These are phyloP conservation scores for Microtus oregoni DNA, from an alignment of 2,113 vertebrate genomes.

Conservation along the genomic window DNA sequence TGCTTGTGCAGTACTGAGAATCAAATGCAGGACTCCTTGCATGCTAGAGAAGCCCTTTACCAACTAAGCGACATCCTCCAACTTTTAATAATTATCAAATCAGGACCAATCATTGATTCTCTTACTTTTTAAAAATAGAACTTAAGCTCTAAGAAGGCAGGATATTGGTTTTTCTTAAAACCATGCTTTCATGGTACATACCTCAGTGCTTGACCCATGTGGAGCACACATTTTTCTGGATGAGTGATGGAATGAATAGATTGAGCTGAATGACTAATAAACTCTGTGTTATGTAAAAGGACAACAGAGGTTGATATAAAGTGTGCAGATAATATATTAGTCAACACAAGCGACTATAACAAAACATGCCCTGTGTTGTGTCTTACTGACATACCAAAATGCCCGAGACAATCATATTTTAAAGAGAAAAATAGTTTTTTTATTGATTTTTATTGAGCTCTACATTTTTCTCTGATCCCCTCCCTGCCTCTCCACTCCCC, in stretches of 20 bases:
- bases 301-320: neutral
- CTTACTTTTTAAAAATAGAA: neutral
- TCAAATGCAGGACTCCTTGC: neutral
- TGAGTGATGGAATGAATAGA: neutral
- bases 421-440: neutral
- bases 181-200: neutral
- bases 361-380: neutral
- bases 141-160: neutral
- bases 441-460: no score
- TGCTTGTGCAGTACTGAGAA: neutral
- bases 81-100: neutral
- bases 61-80: neutral
- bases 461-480: neutral
- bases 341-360: neutral
- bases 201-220: no score
- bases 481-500: no score
- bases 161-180: neutral
- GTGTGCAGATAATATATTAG: neutral
- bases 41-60: neutral
- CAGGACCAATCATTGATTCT: neutral
- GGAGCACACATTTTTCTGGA: neutral
- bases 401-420: neutral
- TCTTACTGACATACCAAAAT: constrained; percentile 1
- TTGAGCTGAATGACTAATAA: neutral
- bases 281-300: neutral